Base-by-base conservation (phyloP, 2,113 vertebrate genomes). In the Stomatorhinus ivindoensis region DNA sequence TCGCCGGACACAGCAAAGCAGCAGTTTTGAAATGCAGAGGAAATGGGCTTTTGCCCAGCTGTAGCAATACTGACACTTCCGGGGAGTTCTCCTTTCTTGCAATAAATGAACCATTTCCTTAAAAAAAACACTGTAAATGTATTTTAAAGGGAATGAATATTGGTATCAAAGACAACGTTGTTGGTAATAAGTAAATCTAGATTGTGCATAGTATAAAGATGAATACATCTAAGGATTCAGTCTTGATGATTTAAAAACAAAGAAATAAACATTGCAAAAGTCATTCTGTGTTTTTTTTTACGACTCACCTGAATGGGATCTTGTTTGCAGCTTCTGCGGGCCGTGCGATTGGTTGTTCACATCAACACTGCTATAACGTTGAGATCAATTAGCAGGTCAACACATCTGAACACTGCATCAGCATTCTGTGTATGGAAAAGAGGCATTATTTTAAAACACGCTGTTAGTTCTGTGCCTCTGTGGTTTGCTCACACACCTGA, bases 11-110 rank as follows among this genome's bases (percentile, higher is more conserved):
- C 95, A 95, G 95, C 95, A 96, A 95, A 95, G 94, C 95, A 95
- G 92, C 93, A 94, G 95, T 96, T 96, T 93, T 96, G 93, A 93
- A 95, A 94, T 95, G 94, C 93, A 92, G 93, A 94, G 90, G 93
- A 91, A 93, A 93, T 93, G 91, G 93, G 93, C 95, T 93, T 95
- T 93, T 95, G 95, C 93, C 93, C 87, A 95, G 95, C 61, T 93
- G 94, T 96, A 96, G 96, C 96, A 96, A 96, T 96, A 96, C 94
- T 94, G 94, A 94, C 94, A 94, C 95, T 95, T 95, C 94, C 94
- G 94, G 96, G 95, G 94, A 95, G 95, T 94, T 95, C 94, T 95
- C 94, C 95, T 96, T 96, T 95, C 95, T 95, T 95, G 96, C 95
- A 96, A 96, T 96, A 96, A 96, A 93, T 95, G 95, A 94, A 95